Percentiles rank a stretch among this genome's conserved stretches.
Conservation (phyloP, 35 echinoderm and acorn worm genomes). For the Chiridota heheva region DNA sequence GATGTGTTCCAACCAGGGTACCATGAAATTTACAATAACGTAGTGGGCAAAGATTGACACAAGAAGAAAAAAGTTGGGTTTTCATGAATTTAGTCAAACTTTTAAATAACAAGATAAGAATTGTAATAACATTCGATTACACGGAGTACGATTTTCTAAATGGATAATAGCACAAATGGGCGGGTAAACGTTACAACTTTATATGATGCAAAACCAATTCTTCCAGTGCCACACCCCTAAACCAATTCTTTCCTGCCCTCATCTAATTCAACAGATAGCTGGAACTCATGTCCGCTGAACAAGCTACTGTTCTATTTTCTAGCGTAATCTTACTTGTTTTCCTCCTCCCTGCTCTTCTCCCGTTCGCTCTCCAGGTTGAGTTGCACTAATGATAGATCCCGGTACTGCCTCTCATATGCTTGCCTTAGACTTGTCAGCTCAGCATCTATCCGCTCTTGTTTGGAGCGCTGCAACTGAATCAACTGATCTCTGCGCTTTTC, state of each 20-base stretch:
- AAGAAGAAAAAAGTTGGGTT: too few relatives aligned
- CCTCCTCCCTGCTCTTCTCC: constrained; percentile 42
- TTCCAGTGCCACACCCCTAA: not conserved
- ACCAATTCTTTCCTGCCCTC: not conserved
- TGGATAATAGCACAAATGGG: too few relatives aligned
- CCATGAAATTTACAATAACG: too few relatives aligned
- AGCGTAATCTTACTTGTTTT: constrained; percentile 40
- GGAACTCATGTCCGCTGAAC: not conserved
- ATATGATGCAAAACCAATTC: not conserved
- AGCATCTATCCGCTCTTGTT: constrained; percentile 86
- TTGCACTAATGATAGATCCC: constrained; percentile 79
- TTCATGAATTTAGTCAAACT: too few relatives aligned
- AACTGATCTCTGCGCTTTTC: constrained; percentile 92
- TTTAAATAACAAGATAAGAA: not conserved
- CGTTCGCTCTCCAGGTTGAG: constrained; percentile 82
- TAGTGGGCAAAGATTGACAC: too few relatives aligned
- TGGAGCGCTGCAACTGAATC: constrained; percentile 79
- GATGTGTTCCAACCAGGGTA: too few relatives aligned
- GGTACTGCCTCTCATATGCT: constrained; percentile 78
- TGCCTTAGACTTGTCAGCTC: constrained; percentile 80
- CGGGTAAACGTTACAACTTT: not conserved
- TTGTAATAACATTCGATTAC: too few relatives aligned
- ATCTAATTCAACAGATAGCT: not conserved
- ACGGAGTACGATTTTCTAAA: not conserved
- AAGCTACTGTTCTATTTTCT: constrained; percentile 20